Evolutionary conservation across 2,888 invertebrate species (phyloP).

Genomic region (Tanytarsus gracilentus): DNA sequence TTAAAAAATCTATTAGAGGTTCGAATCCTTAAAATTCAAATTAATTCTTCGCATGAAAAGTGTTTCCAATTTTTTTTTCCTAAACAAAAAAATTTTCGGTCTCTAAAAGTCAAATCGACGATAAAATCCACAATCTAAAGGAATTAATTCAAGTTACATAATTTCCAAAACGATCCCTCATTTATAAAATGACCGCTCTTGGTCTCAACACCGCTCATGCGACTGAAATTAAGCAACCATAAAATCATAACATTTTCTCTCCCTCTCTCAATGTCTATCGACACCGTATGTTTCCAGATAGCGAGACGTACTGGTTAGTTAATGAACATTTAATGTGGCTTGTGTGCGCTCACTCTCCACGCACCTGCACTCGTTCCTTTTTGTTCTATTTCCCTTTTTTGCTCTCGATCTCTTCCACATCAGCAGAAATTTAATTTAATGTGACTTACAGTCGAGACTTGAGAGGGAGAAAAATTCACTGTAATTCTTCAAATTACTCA

Average conservation of each 20-base stretch:
- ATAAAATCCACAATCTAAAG: too few species aligned
- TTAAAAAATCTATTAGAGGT: too few species aligned
- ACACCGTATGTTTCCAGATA: background rate
- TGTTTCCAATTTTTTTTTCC: too few species aligned
- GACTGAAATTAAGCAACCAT: conserved; percentile 18
- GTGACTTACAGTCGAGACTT: too few species aligned
- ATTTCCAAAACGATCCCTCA: too few species aligned
- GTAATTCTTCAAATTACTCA: too few species aligned
- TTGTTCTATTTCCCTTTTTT: background rate
- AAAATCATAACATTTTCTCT: conserved; percentile 24
- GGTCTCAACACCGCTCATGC: background rate
- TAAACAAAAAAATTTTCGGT: too few species aligned
- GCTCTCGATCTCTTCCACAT: background rate
- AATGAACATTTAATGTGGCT: conserved; percentile 25
- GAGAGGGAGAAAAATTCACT: too few species aligned
- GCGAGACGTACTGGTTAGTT: background rate
- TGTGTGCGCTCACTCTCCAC: conserved; percentile 9
- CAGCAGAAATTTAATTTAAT: background rate
- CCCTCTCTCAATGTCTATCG: background rate
- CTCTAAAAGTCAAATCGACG: too few species aligned
- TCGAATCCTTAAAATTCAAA: too few species aligned
- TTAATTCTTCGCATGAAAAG: too few species aligned
- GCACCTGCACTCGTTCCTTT: conserved; percentile 19
- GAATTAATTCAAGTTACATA: too few species aligned
- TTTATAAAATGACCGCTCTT: background rate